Base-by-base conservation (phyloP, 2,888 invertebrate genomes). In the Melitaea athalia region DNA sequence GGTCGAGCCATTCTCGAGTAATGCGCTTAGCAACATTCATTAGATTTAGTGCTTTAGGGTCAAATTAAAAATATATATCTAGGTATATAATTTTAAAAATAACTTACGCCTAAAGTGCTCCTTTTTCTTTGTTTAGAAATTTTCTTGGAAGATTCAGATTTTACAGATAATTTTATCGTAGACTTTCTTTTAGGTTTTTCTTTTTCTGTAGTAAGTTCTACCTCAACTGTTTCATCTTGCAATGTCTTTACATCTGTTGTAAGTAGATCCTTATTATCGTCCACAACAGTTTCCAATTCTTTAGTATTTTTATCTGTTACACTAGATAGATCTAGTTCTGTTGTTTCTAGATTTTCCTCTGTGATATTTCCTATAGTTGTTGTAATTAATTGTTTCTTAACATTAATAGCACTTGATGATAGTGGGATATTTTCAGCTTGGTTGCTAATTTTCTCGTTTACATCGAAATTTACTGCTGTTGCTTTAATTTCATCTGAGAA, bases 71-170 rank as follows among this genome's bases (percentile, higher is more conserved):
- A 57, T 38, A 33, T 31, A 4, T n/a, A 42, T 15, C 0, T 15
- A 24, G 10, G 5, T 10, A 17, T 24, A 17, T 31, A 7, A 10
- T 10, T 50, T 50, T n/a, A 42, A 6, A 50, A n/a, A 52, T 33
- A 61, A 76, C 83, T 81, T 77, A 84, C 85, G 67, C 77, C 79
- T 64, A 80, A 78, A 31, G 80, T 83, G 49, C 71, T 77, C 50
- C 78, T 76, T 53, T 74, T 81, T 24, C 55, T 33, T 69, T 65
- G 72, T 49, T 69, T 31, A 6, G 53, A 12, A 43, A 4, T 31
- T 14, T 31, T 31, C 24, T 31, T 53, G 24, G 53, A 53, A 8
- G 31, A 10, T 11, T n/a, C 47, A 63, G 17, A 53, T 72, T 50
- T 64, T 71, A 59, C 68, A 38, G 45, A 59, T 31, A 62, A 64